These are phyloP conservation scores for Sialia sialis DNA, from an alignment of 2,113 vertebrate genomes.

Conservation along the genomic window DNA sequence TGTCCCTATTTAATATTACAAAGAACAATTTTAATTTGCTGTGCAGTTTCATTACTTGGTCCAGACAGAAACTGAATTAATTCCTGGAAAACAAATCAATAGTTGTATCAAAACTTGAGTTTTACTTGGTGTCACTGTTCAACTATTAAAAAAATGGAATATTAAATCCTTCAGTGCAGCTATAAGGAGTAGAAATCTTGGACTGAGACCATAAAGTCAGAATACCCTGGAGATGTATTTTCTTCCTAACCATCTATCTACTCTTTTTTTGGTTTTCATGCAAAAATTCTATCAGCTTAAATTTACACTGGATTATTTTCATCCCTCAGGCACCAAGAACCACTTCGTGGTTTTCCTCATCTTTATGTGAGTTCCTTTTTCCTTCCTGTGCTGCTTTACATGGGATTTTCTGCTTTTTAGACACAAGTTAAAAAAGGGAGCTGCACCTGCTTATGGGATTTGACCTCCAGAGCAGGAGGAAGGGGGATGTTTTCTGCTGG, in stretches of 20 bases:
- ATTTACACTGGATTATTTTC: slow-evolving; percentile 7
- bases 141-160: not conserved
- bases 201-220: not conserved
- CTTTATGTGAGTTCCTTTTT: slow-evolving; percentile 1
- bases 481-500: not conserved
- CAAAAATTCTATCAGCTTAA: slow-evolving; percentile 36
- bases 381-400: not conserved
- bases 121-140: not conserved
- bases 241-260: not conserved
- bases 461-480: not conserved
- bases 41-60: not conserved
- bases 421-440: not conserved
- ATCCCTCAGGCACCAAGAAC: slow-evolving; percentile 20
- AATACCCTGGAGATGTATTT: slow-evolving; percentile 9
- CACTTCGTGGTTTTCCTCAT: not conserved
- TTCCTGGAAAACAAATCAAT: not conserved
- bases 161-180: not conserved
- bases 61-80: not conserved
- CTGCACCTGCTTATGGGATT: not conserved
- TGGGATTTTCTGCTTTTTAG: not conserved
- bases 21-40: not conserved
- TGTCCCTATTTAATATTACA: not conserved
- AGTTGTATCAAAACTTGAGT: not conserved
- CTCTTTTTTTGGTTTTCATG: slow-evolving; percentile 6
- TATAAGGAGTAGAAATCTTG: not conserved